A percentile compares a stretch with the other conserved stretches of the same genome.
Evolutionary conservation across 2,888 invertebrate species (phyloP).

Genomic region (Sarcophaga variegata): DNA sequence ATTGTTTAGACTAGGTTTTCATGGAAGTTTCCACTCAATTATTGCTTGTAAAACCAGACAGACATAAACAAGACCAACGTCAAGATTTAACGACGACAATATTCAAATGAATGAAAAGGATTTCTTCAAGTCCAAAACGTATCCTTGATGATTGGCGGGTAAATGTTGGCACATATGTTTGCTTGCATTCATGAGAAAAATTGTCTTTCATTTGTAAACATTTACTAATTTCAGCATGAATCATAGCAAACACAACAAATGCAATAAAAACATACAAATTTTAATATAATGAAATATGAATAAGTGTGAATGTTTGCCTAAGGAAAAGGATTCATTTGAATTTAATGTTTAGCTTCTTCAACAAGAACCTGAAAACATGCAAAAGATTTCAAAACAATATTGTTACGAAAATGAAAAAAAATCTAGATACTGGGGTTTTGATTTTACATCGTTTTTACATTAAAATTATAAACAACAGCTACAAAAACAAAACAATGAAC

Average conservation of each 20-base stretch:
- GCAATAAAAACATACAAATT: neutral
- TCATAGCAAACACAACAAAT: neutral
- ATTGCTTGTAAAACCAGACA: conserved; percentile 17
- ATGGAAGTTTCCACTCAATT: neutral
- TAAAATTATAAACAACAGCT: too few species aligned
- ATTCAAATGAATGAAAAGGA: neutral
- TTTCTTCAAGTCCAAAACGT: neutral
- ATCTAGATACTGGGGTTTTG: too few species aligned
- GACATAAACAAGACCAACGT: conserved; percentile 48
- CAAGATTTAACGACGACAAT: conserved; percentile 4
- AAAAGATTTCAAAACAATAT: conserved; percentile 52
- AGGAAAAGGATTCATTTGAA: conserved; percentile 8
- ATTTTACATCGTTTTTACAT: too few species aligned
- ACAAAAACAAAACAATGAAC: too few species aligned
- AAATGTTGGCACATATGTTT: conserved; percentile 26
- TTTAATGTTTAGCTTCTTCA: conserved; percentile 22
- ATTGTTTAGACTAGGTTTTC: conserved; percentile 57
- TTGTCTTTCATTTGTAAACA: conserved; percentile 10
- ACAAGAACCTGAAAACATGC: conserved; percentile 23
- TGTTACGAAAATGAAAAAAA: neutral
- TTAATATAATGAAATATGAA: neutral
- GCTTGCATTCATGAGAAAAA: too few species aligned
- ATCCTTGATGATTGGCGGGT: neutral
- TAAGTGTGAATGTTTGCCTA: neutral
- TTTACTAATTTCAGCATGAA: conserved; percentile 26